A percentile compares a stretch with the other conserved stretches of the same genome.
Conservation (phyloP, 1,140 invertebrate genomes). For the Matsumurasca onukii region DNA sequence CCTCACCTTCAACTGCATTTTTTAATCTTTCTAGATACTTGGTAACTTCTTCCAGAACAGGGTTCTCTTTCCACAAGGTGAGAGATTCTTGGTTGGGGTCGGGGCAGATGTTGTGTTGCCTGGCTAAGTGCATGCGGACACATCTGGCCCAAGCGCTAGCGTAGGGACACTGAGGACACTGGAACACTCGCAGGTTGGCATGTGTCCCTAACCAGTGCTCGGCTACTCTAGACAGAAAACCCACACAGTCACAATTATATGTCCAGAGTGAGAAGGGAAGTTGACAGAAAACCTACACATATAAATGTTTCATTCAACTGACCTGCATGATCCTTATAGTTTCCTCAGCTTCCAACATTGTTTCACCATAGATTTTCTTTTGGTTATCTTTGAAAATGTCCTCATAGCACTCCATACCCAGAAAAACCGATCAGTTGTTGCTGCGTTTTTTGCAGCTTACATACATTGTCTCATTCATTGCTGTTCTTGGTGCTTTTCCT, state of each 20-base stretch:
- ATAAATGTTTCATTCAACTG: slow-evolving; percentile 48
- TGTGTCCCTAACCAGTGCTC: slow-evolving; percentile 84
- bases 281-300: slow-evolving; percentile 63
- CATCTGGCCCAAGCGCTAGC: slow-evolving; percentile 73
- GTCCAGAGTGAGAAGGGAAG: slow-evolving; percentile 57
- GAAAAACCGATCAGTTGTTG: slow-evolving; percentile 10
- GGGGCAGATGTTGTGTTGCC: slow-evolving; percentile 64
- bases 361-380: slow-evolving; percentile 84
- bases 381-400: slow-evolving; percentile 87
- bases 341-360: slow-evolving; percentile 55
- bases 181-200: slow-evolving; percentile 70
- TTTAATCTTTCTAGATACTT: slow-evolving; percentile 68
- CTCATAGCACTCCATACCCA: slow-evolving; percentile 61
- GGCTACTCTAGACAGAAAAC: slow-evolving; percentile 72
- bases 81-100: slow-evolving; percentile 56
- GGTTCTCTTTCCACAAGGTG: slow-evolving; percentile 64
- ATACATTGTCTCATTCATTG: background rate
- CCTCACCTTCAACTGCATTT: slow-evolving; percentile 56
- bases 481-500: background rate
- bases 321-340: slow-evolving; percentile 48
- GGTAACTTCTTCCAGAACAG: slow-evolving; percentile 71
- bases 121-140: slow-evolving; percentile 68
- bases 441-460: background rate
- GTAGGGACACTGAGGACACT: slow-evolving; percentile 71
- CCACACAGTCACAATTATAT: slow-evolving; percentile 76